phyloP scores from a whole-genome alignment of 2,113 vertebrate species.

The Onychostoma macrolepis region DNA sequence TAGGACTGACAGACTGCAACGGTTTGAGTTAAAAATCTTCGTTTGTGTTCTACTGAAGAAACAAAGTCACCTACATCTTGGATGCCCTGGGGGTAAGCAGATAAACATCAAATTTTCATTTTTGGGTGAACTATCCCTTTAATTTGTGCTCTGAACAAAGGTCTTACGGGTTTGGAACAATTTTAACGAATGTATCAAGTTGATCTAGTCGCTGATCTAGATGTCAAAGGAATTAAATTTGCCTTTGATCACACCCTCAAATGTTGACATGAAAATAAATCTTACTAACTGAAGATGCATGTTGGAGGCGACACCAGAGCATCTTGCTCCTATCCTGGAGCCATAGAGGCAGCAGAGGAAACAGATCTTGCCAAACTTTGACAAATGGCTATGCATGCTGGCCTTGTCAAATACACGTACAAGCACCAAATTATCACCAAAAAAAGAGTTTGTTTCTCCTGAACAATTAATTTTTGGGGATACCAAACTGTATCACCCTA shows the following conservation, averaged over 20 bases:
- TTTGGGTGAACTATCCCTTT: too few relatives aligned
- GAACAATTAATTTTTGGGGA: not conserved
- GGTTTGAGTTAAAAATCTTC: too few relatives aligned
- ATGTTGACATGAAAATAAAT: slow-evolving; percentile 1
- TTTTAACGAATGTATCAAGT: not conserved
- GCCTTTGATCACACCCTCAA: not conserved
- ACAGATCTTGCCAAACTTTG: not conserved
- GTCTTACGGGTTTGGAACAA: too few relatives aligned
- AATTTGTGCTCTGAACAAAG: too few relatives aligned
- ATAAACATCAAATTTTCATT: too few relatives aligned
- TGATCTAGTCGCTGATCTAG: not conserved
- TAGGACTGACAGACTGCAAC: too few relatives aligned
- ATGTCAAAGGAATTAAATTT: not conserved
- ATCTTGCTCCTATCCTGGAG: not conserved
- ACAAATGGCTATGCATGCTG: not conserved
- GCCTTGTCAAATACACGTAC: not conserved
- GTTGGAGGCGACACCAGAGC: not conserved
- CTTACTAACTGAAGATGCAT: not conserved
- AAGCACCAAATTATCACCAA: not conserved
- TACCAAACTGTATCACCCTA: not conserved
- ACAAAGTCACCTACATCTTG: too few relatives aligned
- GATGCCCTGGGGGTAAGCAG: too few relatives aligned
- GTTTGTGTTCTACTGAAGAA: too few relatives aligned
- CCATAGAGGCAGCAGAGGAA: not conserved
- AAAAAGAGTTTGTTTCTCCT: not conserved